phyloP scores from a whole-genome alignment of 2,113 vertebrate species.

The Tor tambroides region DNA sequence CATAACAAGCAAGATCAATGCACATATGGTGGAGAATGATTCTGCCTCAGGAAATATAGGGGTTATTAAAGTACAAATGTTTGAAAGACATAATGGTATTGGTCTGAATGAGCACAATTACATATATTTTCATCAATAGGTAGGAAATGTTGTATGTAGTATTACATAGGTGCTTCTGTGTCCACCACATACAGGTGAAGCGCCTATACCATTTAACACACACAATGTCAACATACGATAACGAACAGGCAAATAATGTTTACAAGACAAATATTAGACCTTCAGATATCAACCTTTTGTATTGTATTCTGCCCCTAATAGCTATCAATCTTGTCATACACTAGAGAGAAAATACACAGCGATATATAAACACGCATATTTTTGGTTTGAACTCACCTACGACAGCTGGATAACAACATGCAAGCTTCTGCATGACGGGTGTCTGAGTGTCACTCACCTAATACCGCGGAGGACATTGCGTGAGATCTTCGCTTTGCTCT shows the following conservation, averaged over 20 bases:
- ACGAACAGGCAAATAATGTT: background rate
- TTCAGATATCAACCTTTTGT: background rate
- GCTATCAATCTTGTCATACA: background rate
- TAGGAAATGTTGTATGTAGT: background rate
- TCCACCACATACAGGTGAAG: background rate
- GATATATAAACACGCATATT: background rate
- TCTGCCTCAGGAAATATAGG: background rate
- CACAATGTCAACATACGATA: background rate
- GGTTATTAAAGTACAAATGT: background rate
- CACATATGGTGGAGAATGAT: too few relatives aligned
- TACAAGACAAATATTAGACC: conserved; percentile 7
- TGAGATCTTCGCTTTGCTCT: background rate
- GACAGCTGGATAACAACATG: background rate
- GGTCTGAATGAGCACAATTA: background rate
- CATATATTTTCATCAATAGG: background rate
- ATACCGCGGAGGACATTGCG: conserved; percentile 36
- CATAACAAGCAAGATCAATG: background rate
- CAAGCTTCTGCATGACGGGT: background rate
- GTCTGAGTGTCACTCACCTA: conserved; percentile 31
- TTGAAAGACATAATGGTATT: background rate
- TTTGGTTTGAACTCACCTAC: background rate
- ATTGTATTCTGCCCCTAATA: background rate
- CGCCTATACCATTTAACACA: background rate
- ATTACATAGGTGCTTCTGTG: background rate
- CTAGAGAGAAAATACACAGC: background rate